Conservation (phyloP, 1,140 invertebrate genomes). For the Eueides isabella region DNA sequence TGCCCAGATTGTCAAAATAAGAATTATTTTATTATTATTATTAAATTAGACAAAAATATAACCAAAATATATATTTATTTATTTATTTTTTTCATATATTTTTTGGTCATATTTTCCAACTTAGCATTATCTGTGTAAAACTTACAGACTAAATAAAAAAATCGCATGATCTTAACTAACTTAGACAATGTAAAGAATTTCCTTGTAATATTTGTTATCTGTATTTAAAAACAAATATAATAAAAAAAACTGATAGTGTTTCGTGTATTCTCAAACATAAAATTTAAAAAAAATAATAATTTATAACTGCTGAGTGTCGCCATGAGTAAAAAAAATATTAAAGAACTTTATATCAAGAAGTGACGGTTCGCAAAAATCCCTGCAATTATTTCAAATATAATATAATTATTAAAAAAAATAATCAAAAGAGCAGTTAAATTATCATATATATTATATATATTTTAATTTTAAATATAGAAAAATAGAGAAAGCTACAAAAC, state of each 20-base stretch:
- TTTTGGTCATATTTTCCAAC: slow-evolving; percentile 3
- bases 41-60: neutral
- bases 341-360: neutral
- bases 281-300: slow-evolving; percentile 5
- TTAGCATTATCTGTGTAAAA: slow-evolving; percentile 8
- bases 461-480: neutral
- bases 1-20: slow-evolving; percentile 52
- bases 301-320: neutral
- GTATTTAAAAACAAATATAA: slow-evolving; percentile 3
- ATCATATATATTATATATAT: neutral
- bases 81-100: neutral
- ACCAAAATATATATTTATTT: too few relatives aligned
- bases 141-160: slow-evolving; percentile 4
- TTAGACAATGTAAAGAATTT: slow-evolving; percentile 6
- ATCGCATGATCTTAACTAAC: neutral
- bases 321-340: slow-evolving; percentile 10
- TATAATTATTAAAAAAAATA: neutral
- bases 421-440: neutral
- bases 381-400: slow-evolving; percentile 14
- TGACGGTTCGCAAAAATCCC: neutral
- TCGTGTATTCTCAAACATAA: slow-evolving; percentile 6
- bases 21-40: neutral
- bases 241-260: slow-evolving; percentile 9
- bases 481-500: slow-evolving; percentile 5
- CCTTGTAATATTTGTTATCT: neutral